A percentile compares a stretch with the other conserved stretches of the same genome.
Evolutionary conservation across 1,140 invertebrate genomes (phyloP).

Genomic region (Eumeta japonica): DNA sequence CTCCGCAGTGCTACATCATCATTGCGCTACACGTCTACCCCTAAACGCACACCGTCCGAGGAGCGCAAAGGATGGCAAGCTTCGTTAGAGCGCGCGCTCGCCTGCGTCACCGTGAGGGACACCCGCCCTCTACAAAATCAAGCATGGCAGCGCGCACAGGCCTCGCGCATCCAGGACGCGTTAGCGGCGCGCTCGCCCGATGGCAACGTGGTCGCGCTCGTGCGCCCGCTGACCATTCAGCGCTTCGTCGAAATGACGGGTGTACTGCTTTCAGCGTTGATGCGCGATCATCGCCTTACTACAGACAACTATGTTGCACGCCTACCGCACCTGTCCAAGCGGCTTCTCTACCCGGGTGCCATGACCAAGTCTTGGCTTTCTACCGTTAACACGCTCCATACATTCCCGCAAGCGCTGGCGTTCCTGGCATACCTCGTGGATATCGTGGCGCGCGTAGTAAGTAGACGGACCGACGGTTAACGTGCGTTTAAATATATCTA

Average conservation of each 20-base stretch:
- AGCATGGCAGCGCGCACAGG: slow-evolving; percentile 32
- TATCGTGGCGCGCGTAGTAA: slow-evolving; percentile 30
- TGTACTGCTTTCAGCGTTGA: slow-evolving; percentile 18
- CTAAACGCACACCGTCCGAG: slow-evolving; percentile 39
- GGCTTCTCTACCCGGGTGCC: slow-evolving; percentile 57
- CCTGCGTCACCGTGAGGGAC: slow-evolving; percentile 39
- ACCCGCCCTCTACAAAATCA: slow-evolving; percentile 23
- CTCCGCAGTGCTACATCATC: too few relatives aligned
- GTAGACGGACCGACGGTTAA: too few relatives aligned
- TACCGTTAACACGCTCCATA: slow-evolving; percentile 60
- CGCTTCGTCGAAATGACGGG: slow-evolving; percentile 34
- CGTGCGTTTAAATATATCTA: not conserved
- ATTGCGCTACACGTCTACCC: too few relatives aligned
- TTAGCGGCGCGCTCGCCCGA: slow-evolving; percentile 12
- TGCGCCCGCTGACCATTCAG: slow-evolving; percentile 40
- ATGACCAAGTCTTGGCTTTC: slow-evolving; percentile 62
- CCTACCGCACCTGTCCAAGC: slow-evolving; percentile 57
- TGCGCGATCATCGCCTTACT: too few relatives aligned
- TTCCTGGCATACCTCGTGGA: slow-evolving; percentile 60
- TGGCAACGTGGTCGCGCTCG: slow-evolving; percentile 13
- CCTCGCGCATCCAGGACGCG: slow-evolving; percentile 19
- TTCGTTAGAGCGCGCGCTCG: slow-evolving; percentile 32
- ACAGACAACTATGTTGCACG: slow-evolving; percentile 11
- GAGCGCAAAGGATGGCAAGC: slow-evolving; percentile 35
- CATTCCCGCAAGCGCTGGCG: slow-evolving; percentile 58